Evolutionary conservation across 2,888 invertebrate species (phyloP).

Genomic region (Drosophila nr. medialis): DNA sequence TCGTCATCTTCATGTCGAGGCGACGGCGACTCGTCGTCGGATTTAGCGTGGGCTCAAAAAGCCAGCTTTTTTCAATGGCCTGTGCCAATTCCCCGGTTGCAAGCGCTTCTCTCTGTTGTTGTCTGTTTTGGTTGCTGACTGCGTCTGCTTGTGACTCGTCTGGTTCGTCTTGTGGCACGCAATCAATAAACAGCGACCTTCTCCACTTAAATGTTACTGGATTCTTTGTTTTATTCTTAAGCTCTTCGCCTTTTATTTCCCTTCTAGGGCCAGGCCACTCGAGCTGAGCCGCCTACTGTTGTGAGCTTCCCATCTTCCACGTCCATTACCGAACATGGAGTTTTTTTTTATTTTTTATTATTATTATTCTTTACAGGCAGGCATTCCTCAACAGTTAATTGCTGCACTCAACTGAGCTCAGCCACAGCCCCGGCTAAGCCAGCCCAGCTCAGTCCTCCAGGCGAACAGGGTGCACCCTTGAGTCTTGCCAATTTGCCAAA

Average conservation of each 20-base stretch:
- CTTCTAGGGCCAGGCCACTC: constrained; percentile 44
- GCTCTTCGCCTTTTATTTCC: constrained; percentile 31
- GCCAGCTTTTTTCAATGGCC: constrained; percentile 66
- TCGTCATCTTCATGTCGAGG: constrained; percentile 39
- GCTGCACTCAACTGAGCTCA: constrained; percentile 43
- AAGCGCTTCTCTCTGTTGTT: constrained; percentile 32
- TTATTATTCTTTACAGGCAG: constrained; percentile 21
- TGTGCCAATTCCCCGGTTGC: constrained; percentile 69
- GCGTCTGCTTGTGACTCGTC: constrained; percentile 12
- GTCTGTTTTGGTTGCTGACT: constrained; percentile 34
- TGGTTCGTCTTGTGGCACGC: constrained; percentile 27
- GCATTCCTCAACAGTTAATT: constrained; percentile 63
- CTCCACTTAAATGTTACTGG: constrained; percentile 58
- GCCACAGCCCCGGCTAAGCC: constrained; percentile 12
- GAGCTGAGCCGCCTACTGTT: constrained; percentile 32
- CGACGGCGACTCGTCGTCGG: constrained; percentile 29
- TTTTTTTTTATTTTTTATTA: constrained; percentile 11
- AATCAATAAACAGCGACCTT: constrained; percentile 77
- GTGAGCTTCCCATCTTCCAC: constrained; percentile 2
- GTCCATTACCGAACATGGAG: constrained; percentile 17
- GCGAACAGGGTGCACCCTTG: constrained; percentile 53
- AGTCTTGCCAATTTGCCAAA: constrained; percentile 33
- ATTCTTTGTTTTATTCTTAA: constrained; percentile 46
- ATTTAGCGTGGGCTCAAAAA: constrained; percentile 64
- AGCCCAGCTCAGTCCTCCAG: not conserved